Evolutionary conservation across 2,888 invertebrate species (phyloP).

Genomic region (Teleogryllus oceanicus): DNA sequence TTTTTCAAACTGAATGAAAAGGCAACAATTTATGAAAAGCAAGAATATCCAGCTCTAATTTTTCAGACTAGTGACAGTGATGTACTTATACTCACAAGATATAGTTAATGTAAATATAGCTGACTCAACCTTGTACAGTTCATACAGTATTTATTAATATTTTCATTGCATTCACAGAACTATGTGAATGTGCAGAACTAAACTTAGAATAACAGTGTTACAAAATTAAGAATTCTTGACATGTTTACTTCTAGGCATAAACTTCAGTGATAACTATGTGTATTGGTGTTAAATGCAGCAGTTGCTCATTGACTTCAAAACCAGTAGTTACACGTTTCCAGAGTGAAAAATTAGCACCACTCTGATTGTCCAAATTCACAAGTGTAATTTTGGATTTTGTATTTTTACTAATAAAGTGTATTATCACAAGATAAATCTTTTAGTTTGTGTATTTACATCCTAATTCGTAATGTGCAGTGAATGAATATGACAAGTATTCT

Average conservation of each 20-base stretch:
- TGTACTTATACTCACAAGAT: constrained; percentile 12
- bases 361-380: constrained; percentile 11
- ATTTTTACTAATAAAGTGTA: constrained; percentile 34
- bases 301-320: constrained; percentile 8
- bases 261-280: background rate
- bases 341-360: background rate
- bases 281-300: background rate
- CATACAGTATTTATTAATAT: constrained; percentile 18
- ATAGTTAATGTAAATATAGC: constrained; percentile 6
- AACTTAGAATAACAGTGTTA: background rate
- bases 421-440: constrained; percentile 12
- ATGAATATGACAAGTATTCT: too few relatives aligned
- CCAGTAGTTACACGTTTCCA: background rate
- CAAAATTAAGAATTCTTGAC: constrained; percentile 9
- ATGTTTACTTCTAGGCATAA: constrained; percentile 6
- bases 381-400: constrained; percentile 30
- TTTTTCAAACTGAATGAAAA: background rate
- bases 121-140: constrained; percentile 6
- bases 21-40: background rate
- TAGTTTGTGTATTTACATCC: too few relatives aligned
- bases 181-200: background rate
- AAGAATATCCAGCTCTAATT: constrained; percentile 8
- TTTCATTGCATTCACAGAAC: constrained; percentile 18
- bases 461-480: too few relatives aligned
- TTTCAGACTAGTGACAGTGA: constrained; percentile 9